Conservation (phyloP, 1,140 invertebrate species). For the Arion vulgaris region DNA sequence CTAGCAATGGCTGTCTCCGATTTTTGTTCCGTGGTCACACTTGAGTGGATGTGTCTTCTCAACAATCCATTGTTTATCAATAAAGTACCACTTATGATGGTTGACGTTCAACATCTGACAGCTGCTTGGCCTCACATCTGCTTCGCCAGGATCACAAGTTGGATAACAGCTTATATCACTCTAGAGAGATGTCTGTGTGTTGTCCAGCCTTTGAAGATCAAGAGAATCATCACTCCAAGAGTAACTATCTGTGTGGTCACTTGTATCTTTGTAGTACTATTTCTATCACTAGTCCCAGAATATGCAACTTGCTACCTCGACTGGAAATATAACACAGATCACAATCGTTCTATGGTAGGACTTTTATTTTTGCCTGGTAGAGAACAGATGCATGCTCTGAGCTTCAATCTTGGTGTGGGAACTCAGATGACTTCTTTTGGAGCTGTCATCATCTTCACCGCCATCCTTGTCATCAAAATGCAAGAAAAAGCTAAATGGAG, state of each 20-base stretch:
- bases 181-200: constrained; percentile 21
- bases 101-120: neutral
- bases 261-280: neutral
- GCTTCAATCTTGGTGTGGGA: neutral
- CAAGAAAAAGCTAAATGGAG: neutral
- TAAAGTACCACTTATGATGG: neutral
- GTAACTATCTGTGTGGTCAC: neutral
- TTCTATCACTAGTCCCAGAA: neutral
- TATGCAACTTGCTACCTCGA: neutral
- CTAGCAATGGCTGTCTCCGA: neutral
- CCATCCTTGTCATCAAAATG: neutral
- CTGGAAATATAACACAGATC: neutral
- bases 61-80: neutral
- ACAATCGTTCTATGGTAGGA: neutral
- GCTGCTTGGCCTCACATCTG: constrained; percentile 4
- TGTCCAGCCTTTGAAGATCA: neutral
- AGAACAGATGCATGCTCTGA: neutral
- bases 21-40: neutral
- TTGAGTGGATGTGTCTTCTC: neutral
- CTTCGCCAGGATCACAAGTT: constrained; percentile 1
- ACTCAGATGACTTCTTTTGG: neutral
- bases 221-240: neutral
- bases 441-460: neutral
- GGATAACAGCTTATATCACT: neutral
- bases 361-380: neutral